Base-by-base conservation (phyloP, 1,140 invertebrate species). In the Tribolium castaneum region DNA sequence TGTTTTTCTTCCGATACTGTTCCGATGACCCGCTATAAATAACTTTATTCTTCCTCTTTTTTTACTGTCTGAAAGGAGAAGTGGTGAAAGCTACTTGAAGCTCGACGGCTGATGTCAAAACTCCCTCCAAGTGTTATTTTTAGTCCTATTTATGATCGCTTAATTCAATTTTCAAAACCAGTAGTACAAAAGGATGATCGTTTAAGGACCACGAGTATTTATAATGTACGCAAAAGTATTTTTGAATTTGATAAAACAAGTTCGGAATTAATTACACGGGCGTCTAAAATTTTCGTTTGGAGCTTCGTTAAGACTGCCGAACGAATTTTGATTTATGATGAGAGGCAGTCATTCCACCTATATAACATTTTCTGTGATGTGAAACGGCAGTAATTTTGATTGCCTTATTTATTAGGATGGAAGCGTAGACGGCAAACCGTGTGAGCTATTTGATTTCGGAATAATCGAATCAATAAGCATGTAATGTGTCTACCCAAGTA, bases 401-500 rank as follows among this genome's bases (percentile, higher is more conserved):
- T 66, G 59, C 22, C 59, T 66, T 66, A 66, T 66, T 66, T 66
- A 66, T 66, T 66, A 35, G 25, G 59, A 66, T 35, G 59, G 59
- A 35, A 35, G 59, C 25, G 59, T 35, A 66, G 59, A 66, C 30
- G 59, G 30, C 25, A 35, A 13, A 22, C 30, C 59, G 14, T 35
- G 59, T 66, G 59, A 66, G 59, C 59, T 66, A 30, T 66, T 66
- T 66, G 59, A 66, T 66, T 66, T 66, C 30, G 30, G 59, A 66
- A 66, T 66, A 66, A 66, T 66, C 59, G 59, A 66, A 66, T 66
- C 59, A 66, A 66, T 66, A 66, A 66, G 59, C 59, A 66, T 66
- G 59, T 66, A 66, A 66, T 66, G 59, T 66, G 59, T 66, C 59
- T 66, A 35, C 59, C 59, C 59, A 66, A 66, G 59, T 66, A 66